Evolutionary conservation across 2,113 vertebrate genomes (phyloP), one percentile per base, ranked within the genome.

Genomic region (Falcunculus frontatus): DNA sequence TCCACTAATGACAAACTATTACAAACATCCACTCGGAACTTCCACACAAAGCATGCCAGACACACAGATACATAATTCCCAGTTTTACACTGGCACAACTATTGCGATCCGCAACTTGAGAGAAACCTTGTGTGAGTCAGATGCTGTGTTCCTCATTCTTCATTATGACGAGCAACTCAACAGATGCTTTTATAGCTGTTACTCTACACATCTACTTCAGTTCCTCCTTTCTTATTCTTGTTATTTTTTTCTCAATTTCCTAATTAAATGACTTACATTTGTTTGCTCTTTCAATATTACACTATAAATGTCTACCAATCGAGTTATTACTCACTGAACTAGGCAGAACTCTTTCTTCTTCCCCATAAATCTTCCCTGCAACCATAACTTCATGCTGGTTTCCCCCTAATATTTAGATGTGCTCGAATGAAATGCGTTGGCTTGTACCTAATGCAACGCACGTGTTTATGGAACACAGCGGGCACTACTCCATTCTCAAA

Each of bases 391-490:
- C 64, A 74, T 86, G 60, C 64, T 81, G 49, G 29, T 56, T 93
- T 84, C 65, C 47, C 55, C 57, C 26, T 90, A 89, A 47, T 88
- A 89, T 86, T 96, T 88, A 95, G 68, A 90, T 72, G 44, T 59
- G 68, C 70, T 81, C 42, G 32, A 92, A 92, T 35, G 50, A 95
- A 96, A 92, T 67, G 25, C 1, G 0, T 60, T 91, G 85, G 50
- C 44, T 84, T 93, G 17, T 90, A 89, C 62, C 57, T 93, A 87
- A 93, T 73, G 62, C 63, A 93, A 64, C 1, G 35, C 90, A 95
- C 3, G 32, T 92, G 79, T 87, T 94, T 95, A 94, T 17, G 52
- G 56, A 90, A 84, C 56, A 63, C 32, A 85, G 60, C 0, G 0
- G 65, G 85, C 11, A 1, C 37, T 16, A 59, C n/a, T 81, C 52